A percentile compares a stretch with the other conserved stretches of the same genome.
These are phyloP conservation scores for Timema podura DNA, from an alignment of 2,888 invertebrate species.

Conservation along the genomic window DNA sequence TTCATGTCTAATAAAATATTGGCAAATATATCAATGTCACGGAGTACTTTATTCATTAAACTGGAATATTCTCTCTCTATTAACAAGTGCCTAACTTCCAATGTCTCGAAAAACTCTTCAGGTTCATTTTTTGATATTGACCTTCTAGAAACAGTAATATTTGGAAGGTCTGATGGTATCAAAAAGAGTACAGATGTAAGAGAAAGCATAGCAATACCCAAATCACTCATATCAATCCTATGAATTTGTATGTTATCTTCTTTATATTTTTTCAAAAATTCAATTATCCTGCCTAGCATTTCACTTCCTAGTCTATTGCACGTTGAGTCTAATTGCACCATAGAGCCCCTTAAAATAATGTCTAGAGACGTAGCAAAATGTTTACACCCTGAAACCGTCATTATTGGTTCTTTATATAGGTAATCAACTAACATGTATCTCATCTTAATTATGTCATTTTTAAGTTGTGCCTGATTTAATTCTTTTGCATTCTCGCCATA, in stretches of 20 bases:
- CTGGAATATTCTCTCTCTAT: too few species aligned
- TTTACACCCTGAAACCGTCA: slow-evolving; percentile 3
- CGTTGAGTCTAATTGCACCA: neutral
- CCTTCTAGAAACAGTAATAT: too few species aligned
- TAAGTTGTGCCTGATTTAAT: neutral
- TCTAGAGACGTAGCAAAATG: neutral
- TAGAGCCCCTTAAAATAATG: neutral
- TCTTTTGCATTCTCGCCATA: neutral
- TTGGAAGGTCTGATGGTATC: too few species aligned
- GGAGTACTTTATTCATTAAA: too few species aligned
- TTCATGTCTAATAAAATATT: neutral
- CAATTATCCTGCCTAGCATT: neutral
- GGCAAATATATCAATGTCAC: neutral
- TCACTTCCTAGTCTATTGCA: neutral
- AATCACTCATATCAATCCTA: too few species aligned
- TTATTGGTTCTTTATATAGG: slow-evolving; percentile 1
- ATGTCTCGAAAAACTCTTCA: too few species aligned
- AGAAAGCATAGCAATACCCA: too few species aligned
- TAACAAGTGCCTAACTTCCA: too few species aligned
- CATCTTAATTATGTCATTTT: neutral
- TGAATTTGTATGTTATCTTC: too few species aligned
- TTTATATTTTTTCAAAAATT: too few species aligned
- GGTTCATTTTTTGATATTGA: too few species aligned
- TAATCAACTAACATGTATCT: neutral
- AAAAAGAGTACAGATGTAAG: too few species aligned